A percentile compares a stretch with the other conserved stretches of the same genome.
Evolutionary conservation across 2,113 vertebrate genomes (phyloP).

Genomic region (Tinamus guttatus): DNA sequence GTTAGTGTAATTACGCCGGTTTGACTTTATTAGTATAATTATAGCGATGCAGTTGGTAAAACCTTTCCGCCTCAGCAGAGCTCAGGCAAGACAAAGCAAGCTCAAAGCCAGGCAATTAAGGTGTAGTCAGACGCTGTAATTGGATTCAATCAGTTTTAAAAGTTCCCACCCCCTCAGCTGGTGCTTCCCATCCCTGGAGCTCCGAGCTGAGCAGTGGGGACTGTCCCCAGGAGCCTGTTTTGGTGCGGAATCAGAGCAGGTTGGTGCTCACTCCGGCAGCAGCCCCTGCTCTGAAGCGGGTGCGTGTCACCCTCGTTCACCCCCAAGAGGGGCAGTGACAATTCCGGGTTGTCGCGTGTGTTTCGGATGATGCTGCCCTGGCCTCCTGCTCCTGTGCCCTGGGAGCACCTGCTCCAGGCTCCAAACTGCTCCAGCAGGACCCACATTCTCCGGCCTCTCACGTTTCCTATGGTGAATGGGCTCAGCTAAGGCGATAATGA

Average conservation of each 20-base stretch:
- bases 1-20: background rate
- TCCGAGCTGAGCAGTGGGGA: background rate
- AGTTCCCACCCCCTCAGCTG: background rate
- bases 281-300: too few relatives aligned
- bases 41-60: background rate
- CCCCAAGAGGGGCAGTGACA: too few relatives aligned
- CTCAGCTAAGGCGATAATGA: fast-evolving
- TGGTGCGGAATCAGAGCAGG: background rate
- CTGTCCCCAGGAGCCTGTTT: background rate
- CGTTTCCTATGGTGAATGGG: background rate
- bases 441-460: background rate
- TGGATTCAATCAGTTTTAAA: background rate
- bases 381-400: too few relatives aligned
- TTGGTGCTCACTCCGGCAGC: background rate
- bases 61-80: background rate
- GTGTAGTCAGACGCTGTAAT: background rate
- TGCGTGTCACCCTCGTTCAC: too few relatives aligned
- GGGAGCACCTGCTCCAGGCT: too few relatives aligned
- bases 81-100: background rate
- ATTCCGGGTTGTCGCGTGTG: too few relatives aligned
- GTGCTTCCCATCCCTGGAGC: background rate
- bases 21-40: background rate
- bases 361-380: too few relatives aligned
- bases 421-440: background rate
- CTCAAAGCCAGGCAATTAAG: background rate